Evolutionary conservation across 2,797 vertebrate species (phyloP), one percentile per base, ranked within the genome.

Genomic region (Rhinoraja longicauda): DNA sequence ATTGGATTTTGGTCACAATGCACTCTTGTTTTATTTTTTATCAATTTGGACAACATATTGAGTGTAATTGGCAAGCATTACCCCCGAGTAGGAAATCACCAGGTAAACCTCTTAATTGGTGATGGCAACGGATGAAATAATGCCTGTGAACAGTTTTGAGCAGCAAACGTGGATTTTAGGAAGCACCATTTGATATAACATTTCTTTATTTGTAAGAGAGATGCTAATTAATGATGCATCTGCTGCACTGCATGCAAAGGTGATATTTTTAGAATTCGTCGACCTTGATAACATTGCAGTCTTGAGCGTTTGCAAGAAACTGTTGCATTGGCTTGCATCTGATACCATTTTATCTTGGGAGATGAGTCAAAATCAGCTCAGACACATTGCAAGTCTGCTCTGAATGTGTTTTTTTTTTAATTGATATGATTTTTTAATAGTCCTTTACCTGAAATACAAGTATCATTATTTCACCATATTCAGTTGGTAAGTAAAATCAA

Each of bases 251-350:
- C 21, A 57, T 92, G 72, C 73, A 72, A 88, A 62, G 32, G 84
- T 62, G 36, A 84, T 36, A 88, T 36, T 88, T 88, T 88, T 88
- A 92, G 90, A 75, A 92, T 75, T 45, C 10, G 73, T 75, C 7
- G 15, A 92, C 45, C 36, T 9, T 92, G 90, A 45, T 24, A 73
- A 26, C 5, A 24, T 15, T 92, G 90, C 39, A 15, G 39, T 75
- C 90, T 7, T 73, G 15, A 81, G 29, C 29, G 39, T 45, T 75
- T 92, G 32, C 26, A 6, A 4, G 90, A 73, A 36, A 45, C 45
- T 45, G 17, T n/a, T 45, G 67, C 24, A 13, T 45, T 45, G 24
- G 24, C 90, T 45, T 45, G 45, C 64, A 75, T 7, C n/a, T 13
- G 70, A 73, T 32, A 36, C 12, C 84, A 1, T 88, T 88, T 67